Base-by-base conservation (phyloP, 2,888 invertebrate genomes). In the Diarsia mendica region DNA sequence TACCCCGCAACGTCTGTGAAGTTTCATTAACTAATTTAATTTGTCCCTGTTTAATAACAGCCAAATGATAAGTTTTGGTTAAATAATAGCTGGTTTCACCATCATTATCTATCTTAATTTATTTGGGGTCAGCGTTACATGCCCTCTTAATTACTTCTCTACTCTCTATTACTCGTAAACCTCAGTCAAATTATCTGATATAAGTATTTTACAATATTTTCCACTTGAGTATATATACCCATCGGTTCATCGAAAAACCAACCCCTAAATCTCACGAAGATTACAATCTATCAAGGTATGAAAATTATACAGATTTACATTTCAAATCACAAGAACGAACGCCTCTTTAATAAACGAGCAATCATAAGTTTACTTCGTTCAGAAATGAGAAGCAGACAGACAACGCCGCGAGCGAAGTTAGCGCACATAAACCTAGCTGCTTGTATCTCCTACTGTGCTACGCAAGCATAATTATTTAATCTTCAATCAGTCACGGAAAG, bases 381-480 rank as follows among this genome's bases (percentile, higher is more conserved):
- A 2, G 58, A 58, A 46, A 69, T 33, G 66, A 72, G 44, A 15
- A 63, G 49, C 44, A 55, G 82, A 58, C 70, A 79, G 55, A 63
- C 72, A 72, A 39, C 61, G 63, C 84, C 66, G 77, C 75, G 39
- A 75, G 39, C 33, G 48, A 53, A 58, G 60, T 60, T 66, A 74
- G 75, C 63, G 51, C n/a, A 67, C 74, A 72, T 79, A 51, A 70
- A 77, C 77, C 51, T 5, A 49, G 64, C 65, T 72, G 68, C 75
- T 66, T 49, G 66, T 61, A 75, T 83, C 79, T 72, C 67, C 84
- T 80, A 81, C 87, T 66, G 82, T 20, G 72, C 71, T 84, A 86
- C 87, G 85, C 77, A 67, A 23, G 64, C n/a, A n/a, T 84, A 78
- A 82, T 86, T 83, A 86, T 86, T 85, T 80, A 84, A 86, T 87